Base-by-base conservation (phyloP, 2,888 invertebrate genomes). In the Unio delphinus region DNA sequence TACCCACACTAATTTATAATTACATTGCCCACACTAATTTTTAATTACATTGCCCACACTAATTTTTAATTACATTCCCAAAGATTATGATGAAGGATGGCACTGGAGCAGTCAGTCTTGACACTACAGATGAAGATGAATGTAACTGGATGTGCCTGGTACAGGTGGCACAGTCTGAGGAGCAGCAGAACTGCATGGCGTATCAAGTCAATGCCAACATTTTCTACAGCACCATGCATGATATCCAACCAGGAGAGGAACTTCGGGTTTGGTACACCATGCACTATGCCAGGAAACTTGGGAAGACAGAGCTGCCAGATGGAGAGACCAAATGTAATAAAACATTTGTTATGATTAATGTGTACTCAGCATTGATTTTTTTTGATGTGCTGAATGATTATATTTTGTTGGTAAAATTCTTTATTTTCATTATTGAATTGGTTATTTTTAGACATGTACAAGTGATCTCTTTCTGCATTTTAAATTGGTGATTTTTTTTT, bases 81-180 rank as follows among this genome's bases (percentile, higher is more conserved):
- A 89, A 92, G 91, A 81, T 92, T 54, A 92, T 92, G 78, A 85
- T 87, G 18, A 85, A 87, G 72, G 86, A 89, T 71, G 88, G 90
- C 17, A 86, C 84, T 3, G 45, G 45, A 45, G 87, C 90, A 28
- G 90, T 91, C 60, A 92, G 91, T 82, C 88, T 93, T 78, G 93
- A 93, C 85, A 92, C 92, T 1, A 91, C 90, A 28, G 90, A 92
- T 84, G 93, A 93, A 84, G 86, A 91, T 77, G 90, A 90, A 65
- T 93, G 92, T 81, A 93, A 92, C 83, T 93, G 93, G 93, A 91
- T 93, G 91, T 92, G 92, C 77, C 91, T 93, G 77, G 91, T 93
- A 8, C 86, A 89, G 11, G 87, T 92, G 20, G 93, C 92, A 0
- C 83, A 84, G 18, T 86, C 86, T 69, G 82, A 88, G 17, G 88